These are phyloP conservation scores for Sphyrna mokarran DNA, from an alignment of 2,113 vertebrate genomes.

Conservation along the genomic window DNA sequence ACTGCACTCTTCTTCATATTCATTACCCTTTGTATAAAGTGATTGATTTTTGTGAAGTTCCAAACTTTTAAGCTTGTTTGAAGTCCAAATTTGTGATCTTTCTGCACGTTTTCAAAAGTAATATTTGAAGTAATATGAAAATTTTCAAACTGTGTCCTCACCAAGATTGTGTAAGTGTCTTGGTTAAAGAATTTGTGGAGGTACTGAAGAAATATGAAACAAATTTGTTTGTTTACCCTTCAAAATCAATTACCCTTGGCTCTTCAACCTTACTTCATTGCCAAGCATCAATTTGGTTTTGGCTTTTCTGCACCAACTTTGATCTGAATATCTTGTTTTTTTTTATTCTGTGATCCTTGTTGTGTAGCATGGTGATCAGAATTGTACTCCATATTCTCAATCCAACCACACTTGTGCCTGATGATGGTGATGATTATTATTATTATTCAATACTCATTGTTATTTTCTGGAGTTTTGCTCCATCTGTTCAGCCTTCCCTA, in stretches of 20 bases:
- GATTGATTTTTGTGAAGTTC: not conserved
- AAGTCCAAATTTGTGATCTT: not conserved
- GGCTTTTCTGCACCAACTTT: not conserved
- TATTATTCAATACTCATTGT: not conserved
- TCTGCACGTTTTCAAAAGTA: not conserved
- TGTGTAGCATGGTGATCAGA: not conserved
- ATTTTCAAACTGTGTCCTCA: not conserved
- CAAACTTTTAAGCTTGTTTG: not conserved
- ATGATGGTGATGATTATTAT: no score
- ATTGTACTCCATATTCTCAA: not conserved
- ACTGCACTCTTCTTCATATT: not conserved
- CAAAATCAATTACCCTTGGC: not conserved
- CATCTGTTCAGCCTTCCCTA: not conserved
- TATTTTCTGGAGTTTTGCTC: not conserved
- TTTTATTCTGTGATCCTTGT: not conserved
- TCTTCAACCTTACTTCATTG: not conserved
- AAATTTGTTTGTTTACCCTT: not conserved
- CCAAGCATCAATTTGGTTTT: not conserved
- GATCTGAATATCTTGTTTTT: not conserved
- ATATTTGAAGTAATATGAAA: not conserved
- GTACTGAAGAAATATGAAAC: not conserved
- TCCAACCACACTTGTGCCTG: not conserved
- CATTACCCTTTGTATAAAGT: not conserved
- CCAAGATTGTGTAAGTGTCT: not conserved
- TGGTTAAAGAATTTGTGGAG: not conserved